These are phyloP conservation scores for Cyprinella venusta DNA, from an alignment of 2,797 vertebrate genomes.

Conservation along the genomic window DNA sequence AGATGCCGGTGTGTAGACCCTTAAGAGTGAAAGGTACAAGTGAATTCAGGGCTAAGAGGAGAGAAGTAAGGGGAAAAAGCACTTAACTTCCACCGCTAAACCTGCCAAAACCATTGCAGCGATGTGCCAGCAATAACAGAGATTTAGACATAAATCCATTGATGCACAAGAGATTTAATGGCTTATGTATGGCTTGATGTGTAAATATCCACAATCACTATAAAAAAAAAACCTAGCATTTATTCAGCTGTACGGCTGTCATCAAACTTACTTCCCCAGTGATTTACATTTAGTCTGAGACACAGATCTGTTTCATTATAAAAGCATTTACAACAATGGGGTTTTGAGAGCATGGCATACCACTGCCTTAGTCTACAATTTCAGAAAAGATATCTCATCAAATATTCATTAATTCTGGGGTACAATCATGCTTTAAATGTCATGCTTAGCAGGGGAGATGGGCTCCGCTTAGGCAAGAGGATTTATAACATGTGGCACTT, in stretches of 20 bases:
- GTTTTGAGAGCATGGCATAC: constrained; percentile 43
- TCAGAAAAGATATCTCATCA: constrained; percentile 58
- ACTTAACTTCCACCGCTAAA: constrained; percentile 19
- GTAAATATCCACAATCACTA: constrained; percentile 11
- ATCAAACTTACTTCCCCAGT: not conserved
- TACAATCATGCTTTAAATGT: constrained; percentile 60
- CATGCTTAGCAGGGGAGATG: constrained; percentile 47
- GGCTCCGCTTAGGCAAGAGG: constrained; percentile 16
- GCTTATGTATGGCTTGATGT: constrained; percentile 12
- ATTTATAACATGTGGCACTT: constrained; percentile 34
- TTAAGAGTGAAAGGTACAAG: constrained; percentile 62
- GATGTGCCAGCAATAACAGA: constrained; percentile 24
- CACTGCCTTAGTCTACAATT: constrained; percentile 53
- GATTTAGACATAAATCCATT: constrained; percentile 22
- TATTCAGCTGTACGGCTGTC: constrained; percentile 17
- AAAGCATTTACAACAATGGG: constrained; percentile 27
- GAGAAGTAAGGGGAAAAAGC: constrained; percentile 32
- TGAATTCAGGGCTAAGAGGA: constrained; percentile 48
- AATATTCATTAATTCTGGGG: constrained; percentile 60
- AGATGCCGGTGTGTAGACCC: constrained; percentile 70
- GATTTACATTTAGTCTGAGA: constrained; percentile 10
- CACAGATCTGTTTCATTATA: constrained; percentile 35
- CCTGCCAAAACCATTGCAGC: constrained; percentile 24
- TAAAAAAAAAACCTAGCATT: constrained; percentile 11
- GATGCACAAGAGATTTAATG: constrained; percentile 19